A percentile compares a stretch with the other conserved stretches of the same genome.
phyloP scores from a whole-genome alignment of 2,888 invertebrate genomes.

The Callimorpha dominula region DNA sequence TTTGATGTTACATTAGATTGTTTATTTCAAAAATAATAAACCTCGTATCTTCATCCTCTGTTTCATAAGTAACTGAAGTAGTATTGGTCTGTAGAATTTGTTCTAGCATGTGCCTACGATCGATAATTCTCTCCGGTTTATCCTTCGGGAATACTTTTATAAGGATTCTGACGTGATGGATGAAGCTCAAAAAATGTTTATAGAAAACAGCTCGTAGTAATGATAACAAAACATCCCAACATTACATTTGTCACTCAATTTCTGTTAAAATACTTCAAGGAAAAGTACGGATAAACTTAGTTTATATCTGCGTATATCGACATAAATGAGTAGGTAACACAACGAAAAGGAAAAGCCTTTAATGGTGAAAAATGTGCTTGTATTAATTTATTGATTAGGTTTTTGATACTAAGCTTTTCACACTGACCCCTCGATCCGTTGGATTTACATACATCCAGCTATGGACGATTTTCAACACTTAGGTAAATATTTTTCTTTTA shows the following conservation, averaged over 20 bases:
- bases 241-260: constrained; percentile 34
- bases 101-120: background rate
- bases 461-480: too few relatives aligned
- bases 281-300: constrained; percentile 24
- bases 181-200: constrained; percentile 5
- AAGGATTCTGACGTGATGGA: constrained; percentile 17
- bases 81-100: background rate
- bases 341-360: constrained; percentile 18
- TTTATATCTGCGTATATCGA: constrained; percentile 23
- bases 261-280: constrained; percentile 28
- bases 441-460: background rate
- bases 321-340: background rate
- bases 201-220: constrained; percentile 2
- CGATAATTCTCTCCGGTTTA: constrained; percentile 8
- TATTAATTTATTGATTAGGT: constrained; percentile 10
- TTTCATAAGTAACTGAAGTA: background rate
- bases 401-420: background rate
- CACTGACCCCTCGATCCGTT: background rate
- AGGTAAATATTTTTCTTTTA: background rate
- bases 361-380: constrained; percentile 25
- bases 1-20: too few relatives aligned
- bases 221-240: constrained; percentile 22
- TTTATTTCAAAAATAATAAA: too few relatives aligned
- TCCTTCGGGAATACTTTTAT: constrained; percentile 14
- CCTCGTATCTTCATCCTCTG: too few relatives aligned